Evolutionary conservation across 37 sponge, comb jelly and placozoan species (phyloP).

Genomic region (Spongilla lacustris): DNA sequence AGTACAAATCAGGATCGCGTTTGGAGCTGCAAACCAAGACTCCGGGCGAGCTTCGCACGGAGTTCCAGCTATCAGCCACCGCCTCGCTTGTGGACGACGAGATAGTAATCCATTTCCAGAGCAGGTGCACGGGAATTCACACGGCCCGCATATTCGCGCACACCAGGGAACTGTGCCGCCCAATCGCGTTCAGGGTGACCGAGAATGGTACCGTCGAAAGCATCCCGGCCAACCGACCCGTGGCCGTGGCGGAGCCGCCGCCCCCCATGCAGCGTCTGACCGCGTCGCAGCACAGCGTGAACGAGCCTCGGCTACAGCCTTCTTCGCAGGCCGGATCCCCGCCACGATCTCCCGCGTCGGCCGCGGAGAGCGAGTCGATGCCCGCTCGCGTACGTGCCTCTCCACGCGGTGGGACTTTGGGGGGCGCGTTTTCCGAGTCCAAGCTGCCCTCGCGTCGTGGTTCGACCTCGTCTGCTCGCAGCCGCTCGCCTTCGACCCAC

Average conservation of each 20-base stretch:
- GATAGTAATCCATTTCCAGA: slow-evolving; percentile 48
- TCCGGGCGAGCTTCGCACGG: slow-evolving; percentile 14
- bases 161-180: slow-evolving; percentile 53
- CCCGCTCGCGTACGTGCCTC: no score
- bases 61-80: slow-evolving; percentile 56
- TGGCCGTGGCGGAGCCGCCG: neutral
- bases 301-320: neutral
- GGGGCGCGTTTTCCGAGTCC: no score
- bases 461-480: no score
- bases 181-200: slow-evolving; percentile 37
- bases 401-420: no score
- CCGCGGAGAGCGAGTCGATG: neutral
- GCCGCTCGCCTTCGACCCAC: slow-evolving; percentile 1
- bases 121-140: slow-evolving; percentile 49
- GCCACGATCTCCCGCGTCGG: neutral
- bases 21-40: slow-evolving; percentile 15
- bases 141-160: slow-evolving; percentile 60
- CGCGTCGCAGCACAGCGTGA: no score
- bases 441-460: no score
- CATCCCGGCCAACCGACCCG: slow-evolving; percentile 15
- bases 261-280: neutral
- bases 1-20: slow-evolving; percentile 48
- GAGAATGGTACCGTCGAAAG: slow-evolving; percentile 22
- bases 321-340: neutral
- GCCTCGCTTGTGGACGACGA: slow-evolving; percentile 42